Evolutionary conservation across 1,140 invertebrate species (phyloP).

Genomic region (Coboldia fuscipes): DNA sequence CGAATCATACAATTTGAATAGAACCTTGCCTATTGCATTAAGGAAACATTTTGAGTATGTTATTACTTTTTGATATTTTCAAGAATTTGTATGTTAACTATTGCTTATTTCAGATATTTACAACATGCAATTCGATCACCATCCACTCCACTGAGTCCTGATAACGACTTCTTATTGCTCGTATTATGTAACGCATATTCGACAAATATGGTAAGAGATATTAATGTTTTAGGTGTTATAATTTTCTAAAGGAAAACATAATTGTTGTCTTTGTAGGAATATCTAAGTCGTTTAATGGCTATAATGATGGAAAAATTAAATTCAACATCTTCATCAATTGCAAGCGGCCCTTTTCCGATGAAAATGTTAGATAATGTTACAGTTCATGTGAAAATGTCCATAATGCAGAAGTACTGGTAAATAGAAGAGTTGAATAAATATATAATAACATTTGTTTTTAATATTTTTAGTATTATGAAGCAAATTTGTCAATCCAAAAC

Average conservation of each 20-base stretch:
- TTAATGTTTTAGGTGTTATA: background rate
- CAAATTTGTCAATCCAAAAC: slow-evolving; percentile 52
- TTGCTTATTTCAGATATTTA: slow-evolving; percentile 43
- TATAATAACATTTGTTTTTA: too few species aligned
- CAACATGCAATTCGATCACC: slow-evolving; percentile 60
- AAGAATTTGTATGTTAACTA: too few species aligned
- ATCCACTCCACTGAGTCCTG: slow-evolving; percentile 35
- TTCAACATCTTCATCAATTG: slow-evolving; percentile 26
- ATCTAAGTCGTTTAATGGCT: slow-evolving; percentile 66
- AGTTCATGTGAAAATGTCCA: slow-evolving; percentile 90
- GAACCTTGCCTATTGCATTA: slow-evolving; percentile 61
- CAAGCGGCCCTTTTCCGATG: slow-evolving; percentile 60
- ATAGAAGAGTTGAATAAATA: background rate
- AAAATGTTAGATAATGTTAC: slow-evolving; percentile 85
- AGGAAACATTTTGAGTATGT: slow-evolving; percentile 65
- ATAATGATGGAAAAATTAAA: slow-evolving; percentile 73
- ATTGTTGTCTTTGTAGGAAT: slow-evolving; percentile 31
- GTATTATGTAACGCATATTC: slow-evolving; percentile 88
- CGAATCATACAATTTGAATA: slow-evolving; percentile 52
- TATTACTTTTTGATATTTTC: too few species aligned
- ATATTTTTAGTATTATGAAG: too few species aligned
- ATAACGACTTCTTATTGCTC: slow-evolving; percentile 72
- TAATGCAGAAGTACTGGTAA: slow-evolving; percentile 46
- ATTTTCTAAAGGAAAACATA: background rate
- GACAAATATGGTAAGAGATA: slow-evolving; percentile 32